A percentile compares a stretch with the other conserved stretches of the same genome.
Conservation (phyloP, 1,140 invertebrate species). For the Eueides isabella region DNA sequence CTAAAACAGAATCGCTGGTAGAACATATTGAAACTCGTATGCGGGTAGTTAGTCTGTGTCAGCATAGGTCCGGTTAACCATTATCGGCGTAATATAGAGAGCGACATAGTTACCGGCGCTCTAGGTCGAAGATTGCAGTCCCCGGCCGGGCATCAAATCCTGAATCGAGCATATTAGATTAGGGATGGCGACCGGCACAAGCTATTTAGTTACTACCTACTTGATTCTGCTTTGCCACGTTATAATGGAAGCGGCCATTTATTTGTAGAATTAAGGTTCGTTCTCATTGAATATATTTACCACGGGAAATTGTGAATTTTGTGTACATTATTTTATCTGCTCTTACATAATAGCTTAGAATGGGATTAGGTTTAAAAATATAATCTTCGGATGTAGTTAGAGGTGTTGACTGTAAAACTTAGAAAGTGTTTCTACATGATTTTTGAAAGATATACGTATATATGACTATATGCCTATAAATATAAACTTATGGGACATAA, state of each 20-base stretch:
- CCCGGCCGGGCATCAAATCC: slow-evolving; percentile 51
- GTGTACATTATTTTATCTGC: slow-evolving; percentile 26
- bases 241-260: slow-evolving; percentile 30
- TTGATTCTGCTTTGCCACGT: slow-evolving; percentile 42
- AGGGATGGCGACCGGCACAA: slow-evolving; percentile 57
- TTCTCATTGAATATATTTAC: slow-evolving; percentile 32
- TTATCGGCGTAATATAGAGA: slow-evolving; percentile 56
- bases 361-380: neutral
- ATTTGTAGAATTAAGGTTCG: slow-evolving; percentile 29
- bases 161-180: slow-evolving; percentile 68
- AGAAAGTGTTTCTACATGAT: no score
- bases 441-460: no score
- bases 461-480: no score
- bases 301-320: slow-evolving; percentile 27
- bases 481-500: neutral
- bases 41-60: slow-evolving; percentile 59
- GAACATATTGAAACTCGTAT: slow-evolving; percentile 57
- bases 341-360: neutral
- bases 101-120: slow-evolving; percentile 47
- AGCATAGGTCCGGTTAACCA: slow-evolving; percentile 50
- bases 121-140: slow-evolving; percentile 61
- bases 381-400: neutral
- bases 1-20: slow-evolving; percentile 52
- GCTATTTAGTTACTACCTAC: slow-evolving; percentile 61
- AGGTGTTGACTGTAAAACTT: no score